Conservation (phyloP, 2,888 invertebrate species). For the Stegophylla sp. region DNA sequence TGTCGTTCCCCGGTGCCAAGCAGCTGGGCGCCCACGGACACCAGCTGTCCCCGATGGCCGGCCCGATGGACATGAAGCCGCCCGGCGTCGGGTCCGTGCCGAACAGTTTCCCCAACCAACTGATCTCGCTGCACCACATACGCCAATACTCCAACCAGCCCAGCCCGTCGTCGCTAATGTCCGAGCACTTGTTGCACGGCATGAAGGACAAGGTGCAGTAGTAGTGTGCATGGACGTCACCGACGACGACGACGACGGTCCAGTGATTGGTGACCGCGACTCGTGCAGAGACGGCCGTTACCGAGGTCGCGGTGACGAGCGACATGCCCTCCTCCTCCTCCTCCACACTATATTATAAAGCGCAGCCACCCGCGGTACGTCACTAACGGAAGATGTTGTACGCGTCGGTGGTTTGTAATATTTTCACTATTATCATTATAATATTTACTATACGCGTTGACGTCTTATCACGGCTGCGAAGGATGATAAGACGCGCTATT, state of each 20-base stretch:
- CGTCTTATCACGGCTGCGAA: too few relatives aligned
- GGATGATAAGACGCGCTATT: too few relatives aligned
- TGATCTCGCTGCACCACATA: slow-evolving; percentile 94
- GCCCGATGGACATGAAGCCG: slow-evolving; percentile 63
- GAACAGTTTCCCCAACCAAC: slow-evolving; percentile 84
- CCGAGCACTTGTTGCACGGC: slow-evolving; percentile 63
- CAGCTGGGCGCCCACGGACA: slow-evolving; percentile 81
- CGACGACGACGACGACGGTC: background rate
- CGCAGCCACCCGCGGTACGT: background rate
- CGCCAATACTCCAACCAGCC: slow-evolving; percentile 95
- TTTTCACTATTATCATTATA: too few relatives aligned
- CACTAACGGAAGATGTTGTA: background rate
- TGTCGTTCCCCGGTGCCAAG: slow-evolving; percentile 74
- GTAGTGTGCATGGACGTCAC: too few relatives aligned
- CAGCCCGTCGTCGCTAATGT: slow-evolving; percentile 67
- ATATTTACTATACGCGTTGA: too few relatives aligned
- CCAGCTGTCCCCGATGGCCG: slow-evolving; percentile 62
- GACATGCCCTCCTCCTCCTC: too few relatives aligned
- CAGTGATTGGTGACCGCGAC: background rate
- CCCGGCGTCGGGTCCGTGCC: slow-evolving; percentile 71
- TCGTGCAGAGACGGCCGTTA: background rate
- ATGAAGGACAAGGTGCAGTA: slow-evolving; percentile 62
- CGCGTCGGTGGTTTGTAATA: too few relatives aligned
- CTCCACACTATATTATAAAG: background rate
- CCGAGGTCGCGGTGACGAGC: background rate